Percentiles rank a stretch among this genome's conserved stretches.
Conservation (phyloP, 2,113 vertebrate species). For the Toxotes chatareus region DNA sequence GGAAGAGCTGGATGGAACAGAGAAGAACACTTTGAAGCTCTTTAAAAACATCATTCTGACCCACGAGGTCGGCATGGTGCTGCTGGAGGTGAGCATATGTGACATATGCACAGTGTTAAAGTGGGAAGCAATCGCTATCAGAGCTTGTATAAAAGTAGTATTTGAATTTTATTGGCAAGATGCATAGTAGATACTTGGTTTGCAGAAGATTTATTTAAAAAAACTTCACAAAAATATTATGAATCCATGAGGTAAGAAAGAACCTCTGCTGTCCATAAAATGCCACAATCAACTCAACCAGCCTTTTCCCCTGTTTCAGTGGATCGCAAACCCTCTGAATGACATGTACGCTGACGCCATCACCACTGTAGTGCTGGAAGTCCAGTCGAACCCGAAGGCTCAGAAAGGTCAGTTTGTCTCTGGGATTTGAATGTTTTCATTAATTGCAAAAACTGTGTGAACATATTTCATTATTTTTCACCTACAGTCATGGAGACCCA, state of each 20-base stretch:
- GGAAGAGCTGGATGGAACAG: conserved; percentile 93
- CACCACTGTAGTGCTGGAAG: conserved; percentile 95
- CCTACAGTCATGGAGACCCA: conserved; percentile 84
- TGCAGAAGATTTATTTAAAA: background rate
- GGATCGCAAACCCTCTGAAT: conserved; percentile 96
- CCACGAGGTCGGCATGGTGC: conserved; percentile 92
- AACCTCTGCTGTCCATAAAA: background rate
- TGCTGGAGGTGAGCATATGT: conserved; percentile 88
- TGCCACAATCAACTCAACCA: no score
- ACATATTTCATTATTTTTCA: background rate
- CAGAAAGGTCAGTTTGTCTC: conserved; percentile 81
- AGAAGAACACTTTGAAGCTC: conserved; percentile 93
- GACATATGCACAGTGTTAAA: no score
- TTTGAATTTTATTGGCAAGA: no score
- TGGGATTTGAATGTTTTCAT: background rate
- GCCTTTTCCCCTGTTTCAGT: conserved; percentile 80
- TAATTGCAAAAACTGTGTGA: background rate
- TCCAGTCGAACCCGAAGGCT: conserved; percentile 97
- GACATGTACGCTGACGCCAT: conserved; percentile 98
- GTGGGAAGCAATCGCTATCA: no score
- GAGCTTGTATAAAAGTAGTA: no score
- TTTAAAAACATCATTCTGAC: conserved; percentile 94
- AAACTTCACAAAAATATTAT: no score
- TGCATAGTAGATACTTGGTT: background rate
- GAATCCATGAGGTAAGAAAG: background rate